Evolutionary conservation across 2,888 invertebrate species (phyloP).

Genomic region (Ethmia dodecea): DNA sequence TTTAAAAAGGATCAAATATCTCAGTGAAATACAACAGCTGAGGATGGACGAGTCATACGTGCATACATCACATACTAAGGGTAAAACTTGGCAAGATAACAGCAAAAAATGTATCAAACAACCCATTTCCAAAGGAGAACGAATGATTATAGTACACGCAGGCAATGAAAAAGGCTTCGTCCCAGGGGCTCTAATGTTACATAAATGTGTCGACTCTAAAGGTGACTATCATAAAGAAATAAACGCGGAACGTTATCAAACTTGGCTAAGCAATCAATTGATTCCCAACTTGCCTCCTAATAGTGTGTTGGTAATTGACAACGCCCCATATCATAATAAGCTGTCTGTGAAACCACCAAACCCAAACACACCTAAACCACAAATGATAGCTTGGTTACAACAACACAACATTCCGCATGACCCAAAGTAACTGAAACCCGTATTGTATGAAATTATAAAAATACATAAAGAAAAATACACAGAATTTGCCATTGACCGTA

Average conservation of each 20-base stretch:
- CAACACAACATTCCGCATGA: background rate
- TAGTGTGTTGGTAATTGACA: background rate
- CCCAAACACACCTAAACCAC: background rate
- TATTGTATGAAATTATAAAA: background rate
- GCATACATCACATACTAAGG: background rate
- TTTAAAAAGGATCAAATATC: background rate
- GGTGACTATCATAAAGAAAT: slow-evolving; percentile 12
- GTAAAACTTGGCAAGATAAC: background rate
- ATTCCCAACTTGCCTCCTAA: slow-evolving; percentile 11
- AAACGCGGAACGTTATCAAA: slow-evolving; percentile 8
- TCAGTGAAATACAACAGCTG: slow-evolving; percentile 5
- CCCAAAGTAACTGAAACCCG: background rate
- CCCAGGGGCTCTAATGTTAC: slow-evolving; percentile 4
- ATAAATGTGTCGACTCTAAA: slow-evolving; percentile 4
- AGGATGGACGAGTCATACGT: background rate
- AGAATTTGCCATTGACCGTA: background rate
- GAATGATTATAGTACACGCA: slow-evolving; percentile 3
- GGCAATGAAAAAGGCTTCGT: slow-evolving; percentile 12
- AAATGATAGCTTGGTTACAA: background rate
- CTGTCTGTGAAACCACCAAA: background rate
- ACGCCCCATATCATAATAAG: background rate
- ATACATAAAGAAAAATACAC: background rate
- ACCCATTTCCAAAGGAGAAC: background rate
- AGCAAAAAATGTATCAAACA: background rate
- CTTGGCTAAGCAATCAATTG: slow-evolving; percentile 9